These are phyloP conservation scores for Bombus picipes DNA, from an alignment of 1,140 invertebrate genomes.

Conservation along the genomic window DNA sequence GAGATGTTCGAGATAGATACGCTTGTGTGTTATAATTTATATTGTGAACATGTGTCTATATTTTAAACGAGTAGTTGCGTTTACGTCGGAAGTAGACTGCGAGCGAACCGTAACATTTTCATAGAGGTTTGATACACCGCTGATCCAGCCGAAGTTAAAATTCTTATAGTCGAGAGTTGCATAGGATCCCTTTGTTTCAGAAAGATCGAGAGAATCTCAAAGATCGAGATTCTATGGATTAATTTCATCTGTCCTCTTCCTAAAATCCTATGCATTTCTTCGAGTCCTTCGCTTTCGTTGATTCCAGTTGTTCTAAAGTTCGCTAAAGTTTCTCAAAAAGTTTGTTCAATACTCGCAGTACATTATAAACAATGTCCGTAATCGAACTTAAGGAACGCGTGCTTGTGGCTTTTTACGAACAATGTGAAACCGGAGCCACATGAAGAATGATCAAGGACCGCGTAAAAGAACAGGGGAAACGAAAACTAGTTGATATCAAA, in stretches of 20 bases:
- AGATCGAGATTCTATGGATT: background rate
- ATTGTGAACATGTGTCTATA: background rate
- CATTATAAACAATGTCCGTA: background rate
- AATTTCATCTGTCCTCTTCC: background rate
- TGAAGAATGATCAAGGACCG: background rate
- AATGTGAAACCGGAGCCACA: background rate
- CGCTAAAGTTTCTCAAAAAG: background rate
- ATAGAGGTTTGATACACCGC: background rate
- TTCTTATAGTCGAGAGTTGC: background rate
- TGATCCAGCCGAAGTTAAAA: background rate
- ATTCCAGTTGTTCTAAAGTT: background rate
- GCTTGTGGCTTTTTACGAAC: conserved; percentile 19
- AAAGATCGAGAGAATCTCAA: background rate
- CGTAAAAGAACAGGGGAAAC: conserved; percentile 13
- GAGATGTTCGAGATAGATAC: conserved; percentile 34
- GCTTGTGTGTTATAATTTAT: background rate
- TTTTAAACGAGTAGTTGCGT: background rate
- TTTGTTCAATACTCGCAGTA: background rate
- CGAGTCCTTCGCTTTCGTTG: background rate
- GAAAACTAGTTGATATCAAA: conserved; percentile 56
- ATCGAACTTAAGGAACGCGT: background rate
- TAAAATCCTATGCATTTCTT: background rate
- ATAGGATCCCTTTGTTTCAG: background rate
- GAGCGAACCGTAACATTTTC: conserved; percentile 16
- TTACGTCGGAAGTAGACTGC: background rate